Conservation (phyloP, 2,888 invertebrate genomes). For the Melitaea athalia region DNA sequence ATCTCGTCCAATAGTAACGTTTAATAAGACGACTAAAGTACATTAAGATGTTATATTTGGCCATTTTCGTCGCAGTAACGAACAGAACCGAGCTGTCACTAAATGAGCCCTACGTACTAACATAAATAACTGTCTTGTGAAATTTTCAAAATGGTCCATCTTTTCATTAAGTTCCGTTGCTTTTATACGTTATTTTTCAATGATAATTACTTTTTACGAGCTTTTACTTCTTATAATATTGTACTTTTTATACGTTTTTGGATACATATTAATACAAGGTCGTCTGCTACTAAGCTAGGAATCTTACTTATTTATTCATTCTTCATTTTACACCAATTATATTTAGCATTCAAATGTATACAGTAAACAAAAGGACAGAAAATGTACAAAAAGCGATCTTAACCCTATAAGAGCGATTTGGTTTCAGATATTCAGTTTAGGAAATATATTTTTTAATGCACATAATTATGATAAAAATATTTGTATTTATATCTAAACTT, state of each 20-base stretch:
- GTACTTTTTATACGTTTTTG: not conserved
- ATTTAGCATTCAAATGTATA: no score
- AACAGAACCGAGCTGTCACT: not conserved
- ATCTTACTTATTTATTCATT: no score
- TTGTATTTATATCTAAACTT: no score
- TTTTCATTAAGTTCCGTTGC: not conserved
- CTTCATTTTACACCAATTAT: no score
- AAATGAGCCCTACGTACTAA: conserved; percentile 1
- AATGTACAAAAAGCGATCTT: no score
- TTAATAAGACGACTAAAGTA: conserved; percentile 3
- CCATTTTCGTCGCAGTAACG: not conserved
- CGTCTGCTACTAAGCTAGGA: not conserved
- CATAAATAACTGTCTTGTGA: conserved; percentile 2
- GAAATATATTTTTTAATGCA: no score
- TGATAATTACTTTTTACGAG: not conserved
- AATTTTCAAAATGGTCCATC: conserved; percentile 6
- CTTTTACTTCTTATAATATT: not conserved
- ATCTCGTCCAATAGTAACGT: not conserved
- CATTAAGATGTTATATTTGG: not conserved
- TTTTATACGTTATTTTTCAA: not conserved
- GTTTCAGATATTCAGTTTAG: no score
- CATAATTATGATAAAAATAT: no score
- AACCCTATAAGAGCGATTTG: no score
- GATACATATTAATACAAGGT: not conserved
- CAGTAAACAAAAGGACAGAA: no score